phyloP scores from a whole-genome alignment of 2,888 invertebrate species.

The Coecobrya sp. region DNA sequence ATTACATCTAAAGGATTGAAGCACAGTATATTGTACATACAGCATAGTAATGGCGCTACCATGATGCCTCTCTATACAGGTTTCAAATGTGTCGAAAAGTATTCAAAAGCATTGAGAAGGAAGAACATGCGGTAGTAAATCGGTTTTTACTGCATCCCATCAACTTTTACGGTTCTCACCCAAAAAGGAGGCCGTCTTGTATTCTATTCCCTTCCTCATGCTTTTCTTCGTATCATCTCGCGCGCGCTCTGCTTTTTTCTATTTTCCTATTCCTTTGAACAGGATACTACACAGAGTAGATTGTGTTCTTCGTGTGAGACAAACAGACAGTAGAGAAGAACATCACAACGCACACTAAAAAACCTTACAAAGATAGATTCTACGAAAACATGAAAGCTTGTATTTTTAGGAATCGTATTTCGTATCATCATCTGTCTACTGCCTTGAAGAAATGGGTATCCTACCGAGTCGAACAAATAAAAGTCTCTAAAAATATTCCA shows the following conservation, averaged over 20 bases:
- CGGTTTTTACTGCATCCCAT: constrained; percentile 84
- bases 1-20: not conserved
- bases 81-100: constrained; percentile 74
- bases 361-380: not conserved
- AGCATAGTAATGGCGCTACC: not conserved
- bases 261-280: constrained; percentile 67
- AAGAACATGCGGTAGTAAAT: constrained; percentile 83
- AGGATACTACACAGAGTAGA: not conserved
- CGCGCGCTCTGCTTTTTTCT: constrained; percentile 32
- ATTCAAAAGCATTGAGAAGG: constrained; percentile 78
- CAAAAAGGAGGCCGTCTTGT: constrained; percentile 77
- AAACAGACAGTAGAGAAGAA: constrained; percentile 15
- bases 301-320: not conserved
- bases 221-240: constrained; percentile 16
- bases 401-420: constrained; percentile 16
- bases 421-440: constrained; percentile 11
- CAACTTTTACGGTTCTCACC: constrained; percentile 82
- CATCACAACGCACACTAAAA: not conserved
- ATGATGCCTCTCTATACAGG: constrained; percentile 5
- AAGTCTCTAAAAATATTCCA: constrained; percentile 8
- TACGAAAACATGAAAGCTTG: constrained; percentile 2
- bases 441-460: not conserved
- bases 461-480: constrained; percentile 15
- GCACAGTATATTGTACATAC: not conserved
- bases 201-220: not conserved